These are phyloP conservation scores for Brachyopa scutellaris DNA, from an alignment of 2,888 invertebrate genomes.

Conservation along the genomic window DNA sequence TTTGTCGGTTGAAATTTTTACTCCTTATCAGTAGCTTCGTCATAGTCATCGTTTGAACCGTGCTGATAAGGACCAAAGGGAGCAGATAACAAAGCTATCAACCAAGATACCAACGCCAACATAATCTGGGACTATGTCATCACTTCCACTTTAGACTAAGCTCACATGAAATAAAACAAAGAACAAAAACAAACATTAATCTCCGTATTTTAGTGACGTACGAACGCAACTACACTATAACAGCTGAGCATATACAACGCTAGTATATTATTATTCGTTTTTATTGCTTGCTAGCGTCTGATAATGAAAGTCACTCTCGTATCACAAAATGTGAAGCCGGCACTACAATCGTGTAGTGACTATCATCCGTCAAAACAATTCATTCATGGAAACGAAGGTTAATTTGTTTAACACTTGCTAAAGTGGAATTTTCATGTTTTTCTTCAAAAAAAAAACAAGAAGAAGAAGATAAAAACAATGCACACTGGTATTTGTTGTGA, in stretches of 20 bases:
- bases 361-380: constrained; percentile 62
- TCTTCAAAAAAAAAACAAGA: constrained; percentile 18
- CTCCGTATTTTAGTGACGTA: constrained; percentile 18
- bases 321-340: constrained; percentile 10
- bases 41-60: constrained; percentile 31
- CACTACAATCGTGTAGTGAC: constrained; percentile 39
- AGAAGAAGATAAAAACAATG: background rate
- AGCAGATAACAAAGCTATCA: constrained; percentile 1
- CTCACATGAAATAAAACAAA: too few relatives aligned
- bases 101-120: constrained; percentile 24
- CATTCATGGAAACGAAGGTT: constrained; percentile 68
- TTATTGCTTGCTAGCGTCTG: background rate
- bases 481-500: background rate
- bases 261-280: too few relatives aligned
- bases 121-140: constrained; percentile 21
- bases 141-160: constrained; percentile 19
- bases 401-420: constrained; percentile 69
- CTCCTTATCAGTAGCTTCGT: constrained; percentile 22
- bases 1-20: background rate
- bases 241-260: background rate
- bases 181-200: too few relatives aligned
- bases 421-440: constrained; percentile 41
- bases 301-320: constrained; percentile 32
- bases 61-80: constrained; percentile 34
- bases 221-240: constrained; percentile 3